phyloP scores from a whole-genome alignment of 1,140 invertebrate genomes.

The Hermetia illucens region DNA sequence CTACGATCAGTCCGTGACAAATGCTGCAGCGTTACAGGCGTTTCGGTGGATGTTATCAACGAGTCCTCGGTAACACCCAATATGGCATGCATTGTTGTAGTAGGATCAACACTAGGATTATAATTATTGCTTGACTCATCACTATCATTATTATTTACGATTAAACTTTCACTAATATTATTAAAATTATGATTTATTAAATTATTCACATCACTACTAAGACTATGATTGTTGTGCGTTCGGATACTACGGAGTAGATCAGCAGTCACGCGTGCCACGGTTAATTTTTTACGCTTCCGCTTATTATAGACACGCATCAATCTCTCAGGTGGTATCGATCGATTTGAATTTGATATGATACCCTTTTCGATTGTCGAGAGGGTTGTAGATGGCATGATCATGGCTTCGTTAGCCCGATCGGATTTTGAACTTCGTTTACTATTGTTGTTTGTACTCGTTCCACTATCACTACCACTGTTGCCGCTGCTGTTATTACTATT shows the following conservation, averaged over 20 bases:
- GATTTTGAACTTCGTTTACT: too few species aligned
- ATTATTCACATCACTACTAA: background rate
- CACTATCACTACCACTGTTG: background rate
- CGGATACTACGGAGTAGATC: background rate
- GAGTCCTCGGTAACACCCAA: background rate
- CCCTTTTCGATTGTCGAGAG: too few species aligned
- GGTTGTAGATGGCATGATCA: too few species aligned
- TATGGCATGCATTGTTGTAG: background rate
- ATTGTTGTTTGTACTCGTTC: too few species aligned
- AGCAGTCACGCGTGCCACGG: background rate
- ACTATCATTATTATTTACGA: background rate
- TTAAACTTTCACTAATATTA: background rate
- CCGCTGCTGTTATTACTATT: background rate
- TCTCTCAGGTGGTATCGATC: too few species aligned
- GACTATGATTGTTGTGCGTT: background rate
- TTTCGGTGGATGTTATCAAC: background rate
- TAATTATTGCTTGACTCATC: slow-evolving; percentile 1
- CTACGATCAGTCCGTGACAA: slow-evolving; percentile 28
- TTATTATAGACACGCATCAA: background rate
- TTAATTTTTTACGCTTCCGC: background rate
- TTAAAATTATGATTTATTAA: too few species aligned
- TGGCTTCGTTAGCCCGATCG: too few species aligned
- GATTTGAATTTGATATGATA: too few species aligned
- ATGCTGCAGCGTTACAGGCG: background rate
- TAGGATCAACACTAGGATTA: background rate